A percentile compares a stretch with the other conserved stretches of the same genome.
Evolutionary conservation across 2,113 vertebrate species (phyloP).

Genomic region (Trinectes maculatus): DNA sequence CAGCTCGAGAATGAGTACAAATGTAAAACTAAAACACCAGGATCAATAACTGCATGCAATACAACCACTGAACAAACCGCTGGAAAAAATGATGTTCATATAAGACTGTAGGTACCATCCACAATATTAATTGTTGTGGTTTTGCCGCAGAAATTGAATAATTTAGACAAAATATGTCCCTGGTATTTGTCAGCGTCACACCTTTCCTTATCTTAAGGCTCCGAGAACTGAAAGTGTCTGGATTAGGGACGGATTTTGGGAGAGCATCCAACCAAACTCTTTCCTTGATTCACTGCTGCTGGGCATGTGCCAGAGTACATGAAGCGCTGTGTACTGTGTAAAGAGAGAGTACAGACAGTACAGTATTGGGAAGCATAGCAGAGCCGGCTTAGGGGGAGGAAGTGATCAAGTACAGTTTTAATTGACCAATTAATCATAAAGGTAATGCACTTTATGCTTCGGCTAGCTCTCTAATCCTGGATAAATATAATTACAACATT

Average conservation of each 20-base stretch:
- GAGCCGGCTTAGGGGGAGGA: not conserved
- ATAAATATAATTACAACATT: slow-evolving; percentile 33
- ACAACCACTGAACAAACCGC: slow-evolving; percentile 3
- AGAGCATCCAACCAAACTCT: not conserved
- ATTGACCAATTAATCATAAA: slow-evolving; percentile 40
- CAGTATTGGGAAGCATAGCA: slow-evolving; percentile 19
- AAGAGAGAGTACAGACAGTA: not conserved
- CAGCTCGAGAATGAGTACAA: too few relatives aligned
- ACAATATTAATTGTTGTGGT: slow-evolving; percentile 6
- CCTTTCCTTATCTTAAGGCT: slow-evolving; percentile 20
- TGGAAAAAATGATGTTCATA: slow-evolving; percentile 12
- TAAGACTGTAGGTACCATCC: not conserved
- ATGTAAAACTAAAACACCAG: not conserved
- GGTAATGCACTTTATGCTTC: not conserved
- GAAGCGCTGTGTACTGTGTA: slow-evolving; percentile 23
- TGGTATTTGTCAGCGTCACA: not conserved
- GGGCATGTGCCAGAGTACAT: not conserved
- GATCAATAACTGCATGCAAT: not conserved
- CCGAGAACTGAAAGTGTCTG: slow-evolving; percentile 12
- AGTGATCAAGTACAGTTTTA: slow-evolving; percentile 20
- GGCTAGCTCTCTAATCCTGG: not conserved
- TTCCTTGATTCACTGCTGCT: slow-evolving; percentile 3
- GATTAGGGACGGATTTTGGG: slow-evolving; percentile 7
- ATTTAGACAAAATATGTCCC: not conserved
- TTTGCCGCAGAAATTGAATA: not conserved